Conservation (phyloP, 53 echinoderm and acorn worm genomes). For the Apostichopus leukothele region DNA sequence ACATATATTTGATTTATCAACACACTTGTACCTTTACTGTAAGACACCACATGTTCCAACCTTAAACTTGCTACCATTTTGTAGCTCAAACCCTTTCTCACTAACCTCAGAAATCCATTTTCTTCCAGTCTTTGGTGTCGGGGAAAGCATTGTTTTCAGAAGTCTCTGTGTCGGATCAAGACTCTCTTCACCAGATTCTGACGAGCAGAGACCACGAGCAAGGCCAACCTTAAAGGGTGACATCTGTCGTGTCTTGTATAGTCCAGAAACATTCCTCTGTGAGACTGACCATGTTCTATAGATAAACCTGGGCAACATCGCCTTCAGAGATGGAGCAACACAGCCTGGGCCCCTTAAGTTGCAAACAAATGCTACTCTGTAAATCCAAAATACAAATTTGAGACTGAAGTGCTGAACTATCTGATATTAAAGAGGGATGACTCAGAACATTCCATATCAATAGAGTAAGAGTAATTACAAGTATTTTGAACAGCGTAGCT, state of each 20-base stretch:
- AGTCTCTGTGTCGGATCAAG: slow-evolving; percentile 32
- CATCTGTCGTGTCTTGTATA: neutral
- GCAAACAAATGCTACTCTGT: too few species aligned
- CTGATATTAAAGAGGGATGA: too few species aligned
- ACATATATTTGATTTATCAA: too few species aligned
- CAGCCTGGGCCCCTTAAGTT: neutral
- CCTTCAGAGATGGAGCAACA: neutral
- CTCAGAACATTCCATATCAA: too few species aligned
- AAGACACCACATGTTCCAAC: neutral
- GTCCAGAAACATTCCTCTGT: neutral
- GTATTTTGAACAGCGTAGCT: too few species aligned
- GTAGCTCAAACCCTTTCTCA: slow-evolving; percentile 49
- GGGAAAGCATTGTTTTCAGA: slow-evolving; percentile 6
- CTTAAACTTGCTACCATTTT: neutral
- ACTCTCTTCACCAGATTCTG: slow-evolving; percentile 3
- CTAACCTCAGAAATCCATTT: slow-evolving; percentile 44
- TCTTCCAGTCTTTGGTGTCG: slow-evolving; percentile 30
- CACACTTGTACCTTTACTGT: too few species aligned
- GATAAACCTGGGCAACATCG: slow-evolving; percentile 6
- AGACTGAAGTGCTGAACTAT: too few species aligned
- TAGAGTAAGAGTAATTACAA: too few species aligned
- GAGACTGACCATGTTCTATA: neutral
- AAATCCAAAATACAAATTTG: too few species aligned
- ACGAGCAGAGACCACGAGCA: neutral
- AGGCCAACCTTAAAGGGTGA: neutral